Evolutionary conservation across 2,888 invertebrate species (phyloP).

Genomic region (Cartodere bifasciata): DNA sequence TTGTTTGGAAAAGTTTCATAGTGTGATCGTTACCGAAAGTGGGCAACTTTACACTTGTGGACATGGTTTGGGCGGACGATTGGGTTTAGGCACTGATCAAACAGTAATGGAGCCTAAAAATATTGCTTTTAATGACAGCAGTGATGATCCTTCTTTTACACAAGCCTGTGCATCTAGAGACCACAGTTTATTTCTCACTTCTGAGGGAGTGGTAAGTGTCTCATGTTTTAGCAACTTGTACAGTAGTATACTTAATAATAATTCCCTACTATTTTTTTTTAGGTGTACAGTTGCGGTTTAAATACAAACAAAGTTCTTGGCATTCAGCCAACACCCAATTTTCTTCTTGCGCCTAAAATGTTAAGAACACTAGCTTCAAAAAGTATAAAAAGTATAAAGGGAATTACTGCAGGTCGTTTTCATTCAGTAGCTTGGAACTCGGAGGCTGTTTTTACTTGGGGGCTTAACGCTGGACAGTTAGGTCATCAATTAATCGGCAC

Average conservation of each 20-base stretch:
- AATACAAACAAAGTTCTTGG: conserved; percentile 56
- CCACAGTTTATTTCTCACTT: conserved; percentile 52
- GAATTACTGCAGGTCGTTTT: conserved; percentile 54
- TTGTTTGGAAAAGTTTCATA: conserved; percentile 65
- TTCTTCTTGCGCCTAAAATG: conserved; percentile 34
- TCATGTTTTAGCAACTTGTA: too few relatives aligned
- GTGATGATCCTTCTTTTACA: conserved; percentile 27
- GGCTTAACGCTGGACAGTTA: conserved; percentile 70
- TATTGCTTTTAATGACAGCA: conserved; percentile 27
- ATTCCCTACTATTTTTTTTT: conserved; percentile 15
- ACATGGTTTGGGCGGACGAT: conserved; percentile 63
- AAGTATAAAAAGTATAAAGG: conserved; percentile 27
- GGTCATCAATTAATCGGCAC: conserved; percentile 48
- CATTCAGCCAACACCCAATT: conserved; percentile 38
- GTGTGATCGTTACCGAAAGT: conserved; percentile 47
- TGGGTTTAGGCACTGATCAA: conserved; percentile 52
- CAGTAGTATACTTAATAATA: too few relatives aligned
- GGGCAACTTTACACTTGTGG: conserved; percentile 63
- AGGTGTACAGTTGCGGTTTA: conserved; percentile 50
- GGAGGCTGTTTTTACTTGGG: conserved; percentile 61
- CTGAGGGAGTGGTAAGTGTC: conserved; percentile 46
- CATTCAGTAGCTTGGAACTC: conserved; percentile 59
- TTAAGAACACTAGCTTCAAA: conserved; percentile 29
- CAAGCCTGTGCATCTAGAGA: conserved; percentile 50
- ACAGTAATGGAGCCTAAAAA: conserved; percentile 43